Evolutionary conservation across 2,888 invertebrate species (phyloP).

Genomic region (Leptarthrus brevirostris): DNA sequence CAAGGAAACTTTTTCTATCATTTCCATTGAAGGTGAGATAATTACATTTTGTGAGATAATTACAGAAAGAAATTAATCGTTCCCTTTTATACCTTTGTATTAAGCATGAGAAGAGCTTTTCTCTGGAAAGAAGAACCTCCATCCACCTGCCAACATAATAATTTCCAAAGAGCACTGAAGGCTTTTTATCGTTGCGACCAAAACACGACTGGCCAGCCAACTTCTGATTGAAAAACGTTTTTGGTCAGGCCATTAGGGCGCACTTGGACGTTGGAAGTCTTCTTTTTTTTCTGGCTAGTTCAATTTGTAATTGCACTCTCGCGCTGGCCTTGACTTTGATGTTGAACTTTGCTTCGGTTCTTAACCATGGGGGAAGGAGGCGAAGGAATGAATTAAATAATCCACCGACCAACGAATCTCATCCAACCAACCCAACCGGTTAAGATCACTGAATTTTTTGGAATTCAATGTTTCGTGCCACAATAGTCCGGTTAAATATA

Average conservation of each 20-base stretch:
- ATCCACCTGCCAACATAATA: background rate
- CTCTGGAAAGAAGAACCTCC: background rate
- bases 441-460: constrained; percentile 41
- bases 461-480: background rate
- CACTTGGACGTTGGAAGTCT: background rate
- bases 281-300: constrained; percentile 44
- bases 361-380: constrained; percentile 23
- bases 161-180: background rate
- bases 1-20: too few relatives aligned
- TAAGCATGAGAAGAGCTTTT: background rate
- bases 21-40: too few relatives aligned
- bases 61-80: background rate
- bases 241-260: constrained; percentile 28
- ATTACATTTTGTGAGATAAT: too few relatives aligned
- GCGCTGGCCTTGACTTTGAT: constrained; percentile 54
- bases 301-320: constrained; percentile 54
- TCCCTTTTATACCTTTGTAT: background rate
- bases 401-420: constrained; percentile 40
- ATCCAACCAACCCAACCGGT: constrained; percentile 44
- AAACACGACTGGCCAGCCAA: constrained; percentile 8
- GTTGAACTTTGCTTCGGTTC: constrained; percentile 52
- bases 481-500: background rate
- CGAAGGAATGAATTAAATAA: constrained; percentile 50
- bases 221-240: constrained; percentile 44
- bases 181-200: constrained; percentile 16